Evolutionary conservation across 2,113 vertebrate genomes (phyloP), one percentile per base, ranked within the genome.

Genomic region (Ceuthmochares aereus): DNA sequence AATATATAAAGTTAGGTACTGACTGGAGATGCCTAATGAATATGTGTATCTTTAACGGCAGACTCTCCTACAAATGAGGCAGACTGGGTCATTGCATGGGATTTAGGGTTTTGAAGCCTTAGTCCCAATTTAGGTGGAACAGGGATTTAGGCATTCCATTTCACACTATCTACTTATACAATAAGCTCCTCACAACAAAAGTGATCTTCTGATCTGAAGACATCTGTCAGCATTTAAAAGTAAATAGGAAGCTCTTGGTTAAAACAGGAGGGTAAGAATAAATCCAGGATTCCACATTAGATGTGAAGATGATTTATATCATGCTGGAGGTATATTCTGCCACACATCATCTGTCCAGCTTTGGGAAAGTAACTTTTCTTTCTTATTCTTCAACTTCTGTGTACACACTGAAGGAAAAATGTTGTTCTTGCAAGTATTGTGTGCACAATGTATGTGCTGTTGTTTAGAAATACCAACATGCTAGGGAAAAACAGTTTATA

Each of bases 381-480:
- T 79, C 86, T 87, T 66, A 56, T 85, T 91, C 51, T 45, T 90
- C 34, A 55, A 25, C 43, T 77, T 81, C 56, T 67, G 49, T 43
- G 13, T 51, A 40, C 12, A 75, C 34, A 55, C 11, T 7, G 34
- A 77, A 90, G 68, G n/a, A 59, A 94, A 90, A 89, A 25, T 4
- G 42, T 80, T 9, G 45, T 86, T 77, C 37, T 87, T 88, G 80
- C 30, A 83, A 77, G 37, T 21, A 64, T 59, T 82, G 12, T 91
- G 29, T 66, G 47, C 40, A 36, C 86, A 85, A 91, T 67, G 45
- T 73, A 88, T 80, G 49, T 83, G 88, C 94, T 95, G 80, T 90
- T 93, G 79, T 88, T 91, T 62, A 87, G 84, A 91, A 95, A 95
- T 77, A 80, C 25, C 62, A 85, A 82, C 87, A 93, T 70, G 83